phyloP scores from a whole-genome alignment of 2,113 vertebrate genomes.

The Rostratula benghalensis region DNA sequence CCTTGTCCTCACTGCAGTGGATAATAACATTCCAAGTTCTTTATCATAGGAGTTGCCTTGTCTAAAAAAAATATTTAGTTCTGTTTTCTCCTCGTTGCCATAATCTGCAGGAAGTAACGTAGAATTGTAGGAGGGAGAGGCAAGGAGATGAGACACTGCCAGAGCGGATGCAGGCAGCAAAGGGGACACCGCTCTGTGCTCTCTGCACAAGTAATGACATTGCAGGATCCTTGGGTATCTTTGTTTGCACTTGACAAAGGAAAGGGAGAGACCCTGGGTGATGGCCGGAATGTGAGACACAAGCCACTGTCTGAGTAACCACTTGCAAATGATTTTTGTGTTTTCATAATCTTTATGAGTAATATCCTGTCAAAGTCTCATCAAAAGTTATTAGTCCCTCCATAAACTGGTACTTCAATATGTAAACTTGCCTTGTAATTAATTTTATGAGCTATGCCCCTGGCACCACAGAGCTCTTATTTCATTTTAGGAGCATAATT shows the following conservation, averaged over 20 bases:
- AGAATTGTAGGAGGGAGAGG: conserved; percentile 21
- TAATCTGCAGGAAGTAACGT: not conserved
- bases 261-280: not conserved
- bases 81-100: not conserved
- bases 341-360: conserved; percentile 57
- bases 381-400: conserved; percentile 62
- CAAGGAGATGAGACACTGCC: not conserved
- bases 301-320: conserved; percentile 23
- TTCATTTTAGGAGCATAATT: conserved; percentile 63
- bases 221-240: not conserved
- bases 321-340: conserved; percentile 46
- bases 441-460: conserved; percentile 65
- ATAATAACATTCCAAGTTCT: not conserved
- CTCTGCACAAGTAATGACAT: not conserved
- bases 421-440: conserved; percentile 69
- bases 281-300: not conserved
- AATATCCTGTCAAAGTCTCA: conserved; percentile 61
- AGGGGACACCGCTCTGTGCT: not conserved
- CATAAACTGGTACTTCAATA: conserved; percentile 65
- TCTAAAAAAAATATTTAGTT: not conserved
- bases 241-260: not conserved
- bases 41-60: not conserved
- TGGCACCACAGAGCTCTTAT: conserved; percentile 60
- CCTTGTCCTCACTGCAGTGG: not conserved
- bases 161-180: not conserved